Conservation (phyloP, 1,140 invertebrate genomes). For the Conus betulinus region DNA sequence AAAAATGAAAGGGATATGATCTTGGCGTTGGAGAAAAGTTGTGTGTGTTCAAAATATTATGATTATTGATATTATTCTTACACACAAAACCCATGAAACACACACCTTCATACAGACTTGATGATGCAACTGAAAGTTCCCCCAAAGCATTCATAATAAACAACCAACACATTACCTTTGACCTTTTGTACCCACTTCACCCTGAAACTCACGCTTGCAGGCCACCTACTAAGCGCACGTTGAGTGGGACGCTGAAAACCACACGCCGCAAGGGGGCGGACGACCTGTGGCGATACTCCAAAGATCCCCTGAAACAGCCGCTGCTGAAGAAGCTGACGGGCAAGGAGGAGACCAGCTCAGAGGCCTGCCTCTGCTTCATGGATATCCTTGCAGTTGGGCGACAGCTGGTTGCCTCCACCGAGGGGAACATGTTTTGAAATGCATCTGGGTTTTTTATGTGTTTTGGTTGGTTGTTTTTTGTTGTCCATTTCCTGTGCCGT, state of each 20-base stretch:
- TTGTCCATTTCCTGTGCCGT: no score
- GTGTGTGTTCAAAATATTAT: no score
- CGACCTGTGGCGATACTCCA: slow-evolving; percentile 94
- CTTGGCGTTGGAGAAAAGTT: no score
- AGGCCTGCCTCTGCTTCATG: slow-evolving; percentile 95
- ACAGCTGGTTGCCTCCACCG: no score
- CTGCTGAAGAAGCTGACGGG: slow-evolving; percentile 94
- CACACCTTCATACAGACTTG: no score
- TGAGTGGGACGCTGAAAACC: slow-evolving; percentile 93
- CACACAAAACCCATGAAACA: no score
- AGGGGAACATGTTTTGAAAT: neutral
- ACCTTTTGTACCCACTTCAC: no score
- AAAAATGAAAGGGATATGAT: no score
- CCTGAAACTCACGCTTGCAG: slow-evolving; percentile 73
- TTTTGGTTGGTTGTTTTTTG: neutral
- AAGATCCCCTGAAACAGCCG: slow-evolving; percentile 96
- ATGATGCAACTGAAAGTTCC: no score
- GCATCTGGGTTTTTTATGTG: neutral
- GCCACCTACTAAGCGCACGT: slow-evolving; percentile 93
- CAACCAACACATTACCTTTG: no score
- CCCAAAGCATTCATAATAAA: no score
- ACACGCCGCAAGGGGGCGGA: slow-evolving; percentile 83
- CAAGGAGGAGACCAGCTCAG: slow-evolving; percentile 96
- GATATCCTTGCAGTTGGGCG: slow-evolving; percentile 81
- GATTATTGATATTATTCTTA: no score